Percentiles rank a stretch among this genome's conserved stretches.
Evolutionary conservation across 1,140 invertebrate species (phyloP).

Genomic region (Berghia stephanieae): DNA sequence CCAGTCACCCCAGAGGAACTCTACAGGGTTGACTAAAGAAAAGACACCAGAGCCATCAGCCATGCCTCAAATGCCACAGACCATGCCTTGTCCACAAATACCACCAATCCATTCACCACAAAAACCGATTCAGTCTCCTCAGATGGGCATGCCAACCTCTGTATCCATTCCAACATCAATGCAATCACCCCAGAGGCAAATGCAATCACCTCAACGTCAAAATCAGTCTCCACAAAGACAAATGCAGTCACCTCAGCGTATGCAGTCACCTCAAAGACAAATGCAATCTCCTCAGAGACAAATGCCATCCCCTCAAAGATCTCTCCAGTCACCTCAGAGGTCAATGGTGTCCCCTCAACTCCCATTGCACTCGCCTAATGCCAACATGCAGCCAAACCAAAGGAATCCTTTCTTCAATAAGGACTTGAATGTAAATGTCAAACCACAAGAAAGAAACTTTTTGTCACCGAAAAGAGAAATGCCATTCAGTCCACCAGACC

Average conservation of each 20-base stretch:
- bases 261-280: slow-evolving; percentile 21
- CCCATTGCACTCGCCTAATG: background rate
- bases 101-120: too few relatives aligned
- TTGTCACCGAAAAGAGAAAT: background rate
- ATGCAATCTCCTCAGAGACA: slow-evolving; percentile 11
- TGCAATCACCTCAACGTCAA: background rate
- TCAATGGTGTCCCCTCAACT: background rate
- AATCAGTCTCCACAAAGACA: slow-evolving; percentile 20
- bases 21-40: background rate
- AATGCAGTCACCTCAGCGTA: slow-evolving; percentile 15
- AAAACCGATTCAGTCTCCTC: too few relatives aligned
- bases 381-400: too few relatives aligned
- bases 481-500: background rate
- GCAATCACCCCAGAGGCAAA: background rate
- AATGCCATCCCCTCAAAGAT: background rate
- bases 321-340: background rate
- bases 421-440: slow-evolving; percentile 14
- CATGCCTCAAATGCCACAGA: too few relatives aligned
- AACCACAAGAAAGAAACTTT: slow-evolving; percentile 23
- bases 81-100: too few relatives aligned
- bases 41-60: slow-evolving; percentile 29
- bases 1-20: slow-evolving; percentile 23
- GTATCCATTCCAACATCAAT: background rate
- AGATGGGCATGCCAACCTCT: too few relatives aligned
- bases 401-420: slow-evolving; percentile 19